Conservation (phyloP, 2,113 vertebrate species). For the Ceyx margarethae region DNA sequence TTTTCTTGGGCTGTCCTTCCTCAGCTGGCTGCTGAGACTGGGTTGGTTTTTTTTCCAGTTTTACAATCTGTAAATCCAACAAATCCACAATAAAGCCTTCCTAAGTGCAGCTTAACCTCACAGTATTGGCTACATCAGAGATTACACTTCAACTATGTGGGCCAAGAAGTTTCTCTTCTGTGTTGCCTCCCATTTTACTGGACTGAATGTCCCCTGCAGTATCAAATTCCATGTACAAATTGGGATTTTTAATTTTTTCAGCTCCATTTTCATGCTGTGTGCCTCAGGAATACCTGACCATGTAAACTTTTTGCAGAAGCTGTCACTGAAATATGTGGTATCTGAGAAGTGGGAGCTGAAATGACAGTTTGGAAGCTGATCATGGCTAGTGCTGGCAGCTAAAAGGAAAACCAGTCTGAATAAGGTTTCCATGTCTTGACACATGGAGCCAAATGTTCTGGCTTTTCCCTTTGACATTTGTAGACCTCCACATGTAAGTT, state of each 20-base stretch:
- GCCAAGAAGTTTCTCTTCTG: background rate
- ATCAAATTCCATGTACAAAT: background rate
- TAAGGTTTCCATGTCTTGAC: background rate
- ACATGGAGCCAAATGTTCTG: background rate
- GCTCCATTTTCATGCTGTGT: background rate
- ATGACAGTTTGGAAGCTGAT: background rate
- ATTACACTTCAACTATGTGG: background rate
- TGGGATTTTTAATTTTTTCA: background rate
- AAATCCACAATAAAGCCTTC: background rate
- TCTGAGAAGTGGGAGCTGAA: background rate
- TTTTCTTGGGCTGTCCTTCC: background rate
- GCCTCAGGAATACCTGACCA: background rate
- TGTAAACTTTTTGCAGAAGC: background rate
- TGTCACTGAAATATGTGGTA: background rate
- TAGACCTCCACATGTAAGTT: rapidly evolving
- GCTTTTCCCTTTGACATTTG: background rate
- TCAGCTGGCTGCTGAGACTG: background rate
- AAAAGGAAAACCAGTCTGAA: background rate
- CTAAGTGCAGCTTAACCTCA: background rate
- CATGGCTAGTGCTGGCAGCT: background rate
- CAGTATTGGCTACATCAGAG: background rate
- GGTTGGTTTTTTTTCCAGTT: background rate
- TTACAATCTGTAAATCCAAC: background rate
- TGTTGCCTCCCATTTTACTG: background rate
- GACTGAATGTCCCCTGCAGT: background rate